Evolutionary conservation across 1,140 invertebrate species (phyloP), one percentile per base, ranked within the genome.

Genomic region (Halyomorpha halys): DNA sequence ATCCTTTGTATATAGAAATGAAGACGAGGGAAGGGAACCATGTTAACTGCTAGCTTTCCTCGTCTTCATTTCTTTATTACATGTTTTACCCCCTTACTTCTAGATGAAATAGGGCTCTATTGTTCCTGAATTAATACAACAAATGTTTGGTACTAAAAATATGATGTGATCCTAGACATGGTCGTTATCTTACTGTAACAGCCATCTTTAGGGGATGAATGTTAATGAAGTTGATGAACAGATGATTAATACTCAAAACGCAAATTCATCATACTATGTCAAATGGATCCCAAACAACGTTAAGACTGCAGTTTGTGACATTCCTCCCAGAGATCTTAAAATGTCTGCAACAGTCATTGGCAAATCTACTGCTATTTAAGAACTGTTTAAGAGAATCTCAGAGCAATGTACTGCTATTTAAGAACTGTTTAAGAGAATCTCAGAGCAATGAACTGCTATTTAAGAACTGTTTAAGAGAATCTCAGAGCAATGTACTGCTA

Each of bases 91-190:
- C n/a, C n/a, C n/a, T n/a, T n/a, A n/a, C n/a, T n/a, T n/a, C n/a
- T n/a, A n/a, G n/a, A n/a, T n/a, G n/a, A n/a, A n/a, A n/a, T n/a
- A n/a, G n/a, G n/a, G n/a, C n/a, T n/a, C n/a, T n/a, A 88, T 91
- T 11, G 94, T 97, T 1, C 87, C 91, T 23, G 91, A 94, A 74
- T 76, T 95, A 21, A 92, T 89, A 6, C 83, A 90, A 71, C 91
- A 94, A 74, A 92, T 96, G 91, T 89, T 94, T 76, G 87, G 90
- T 68, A 84, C 86, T 15, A 87, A 86, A 76, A 90, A 91, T 73
- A 96, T 97, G 93, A 97, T 96, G 93, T 72, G 91, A 95, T 73
- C 89, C 92, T 59, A 81, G 92, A 71, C 91, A 94, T 73, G 92
- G 92, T 44, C 82, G 93, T 62, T 97, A 97, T 75, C 79, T 97